Evolutionary conservation across 2,888 invertebrate genomes (phyloP).

Genomic region (Plebejus anna): DNA sequence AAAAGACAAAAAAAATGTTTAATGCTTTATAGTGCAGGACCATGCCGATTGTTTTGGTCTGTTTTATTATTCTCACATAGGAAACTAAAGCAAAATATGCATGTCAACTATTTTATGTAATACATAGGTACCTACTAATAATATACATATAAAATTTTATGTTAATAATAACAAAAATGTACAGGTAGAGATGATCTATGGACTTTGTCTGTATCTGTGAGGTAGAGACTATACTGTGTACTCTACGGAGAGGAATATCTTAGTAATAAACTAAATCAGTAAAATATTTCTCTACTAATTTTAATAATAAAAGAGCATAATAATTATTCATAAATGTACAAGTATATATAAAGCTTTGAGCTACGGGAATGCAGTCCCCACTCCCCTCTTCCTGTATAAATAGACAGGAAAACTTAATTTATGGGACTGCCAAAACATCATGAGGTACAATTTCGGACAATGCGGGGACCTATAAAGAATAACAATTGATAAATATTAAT

Average conservation of each 20-base stretch:
- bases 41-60: no score
- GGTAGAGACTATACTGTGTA: no score
- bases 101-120: no score
- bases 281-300: neutral
- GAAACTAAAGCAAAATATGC: no score
- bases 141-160: no score
- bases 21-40: no score
- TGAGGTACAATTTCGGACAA: constrained; percentile 16
- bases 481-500: constrained; percentile 25
- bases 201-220: no score
- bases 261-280: neutral
- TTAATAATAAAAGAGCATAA: neutral
- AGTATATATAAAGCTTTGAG: neutral
- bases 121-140: no score
- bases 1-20: no score
- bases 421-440: constrained; percentile 23
- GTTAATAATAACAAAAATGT: no score
- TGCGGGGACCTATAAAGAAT: constrained; percentile 9
- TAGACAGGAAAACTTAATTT: constrained; percentile 17
- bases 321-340: neutral
- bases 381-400: neutral
- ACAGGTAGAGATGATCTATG: no score
- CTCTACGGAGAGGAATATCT: neutral
- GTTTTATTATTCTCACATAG: no score
- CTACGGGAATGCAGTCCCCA: neutral